phyloP scores from a whole-genome alignment of 2,797 vertebrate species.

The Anguilla marmorata region DNA sequence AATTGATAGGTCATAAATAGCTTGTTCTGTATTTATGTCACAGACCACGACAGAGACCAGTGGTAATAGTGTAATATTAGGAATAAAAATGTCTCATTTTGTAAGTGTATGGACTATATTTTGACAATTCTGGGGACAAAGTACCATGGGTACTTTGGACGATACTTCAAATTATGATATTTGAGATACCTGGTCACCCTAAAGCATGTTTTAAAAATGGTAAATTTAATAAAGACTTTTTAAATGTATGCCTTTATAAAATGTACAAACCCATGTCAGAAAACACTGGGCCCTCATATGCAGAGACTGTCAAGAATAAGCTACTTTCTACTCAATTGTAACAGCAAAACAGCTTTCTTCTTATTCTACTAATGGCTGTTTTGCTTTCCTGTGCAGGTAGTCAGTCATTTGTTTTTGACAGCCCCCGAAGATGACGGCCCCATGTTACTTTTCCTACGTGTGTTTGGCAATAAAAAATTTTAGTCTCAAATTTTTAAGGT shows the following conservation, averaged over 20 bases:
- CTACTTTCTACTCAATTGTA: background rate
- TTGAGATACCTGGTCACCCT: background rate
- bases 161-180: background rate
- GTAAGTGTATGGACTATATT: background rate
- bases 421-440: background rate
- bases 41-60: background rate
- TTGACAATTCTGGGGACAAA: background rate
- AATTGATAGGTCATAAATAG: no score
- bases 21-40: background rate
- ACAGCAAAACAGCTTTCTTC: background rate
- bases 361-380: background rate
- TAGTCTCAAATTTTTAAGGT: background rate
- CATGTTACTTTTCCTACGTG: background rate
- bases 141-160: background rate
- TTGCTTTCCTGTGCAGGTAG: background rate
- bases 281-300: background rate
- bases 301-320: background rate
- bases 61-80: background rate
- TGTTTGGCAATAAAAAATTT: background rate
- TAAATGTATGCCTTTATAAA: background rate
- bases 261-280: background rate
- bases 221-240: background rate
- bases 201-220: background rate
- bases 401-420: background rate
- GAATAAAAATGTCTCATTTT: no score